These are phyloP conservation scores for Clarias batrachus DNA, from an alignment of 2,113 vertebrate species.

Conservation along the genomic window DNA sequence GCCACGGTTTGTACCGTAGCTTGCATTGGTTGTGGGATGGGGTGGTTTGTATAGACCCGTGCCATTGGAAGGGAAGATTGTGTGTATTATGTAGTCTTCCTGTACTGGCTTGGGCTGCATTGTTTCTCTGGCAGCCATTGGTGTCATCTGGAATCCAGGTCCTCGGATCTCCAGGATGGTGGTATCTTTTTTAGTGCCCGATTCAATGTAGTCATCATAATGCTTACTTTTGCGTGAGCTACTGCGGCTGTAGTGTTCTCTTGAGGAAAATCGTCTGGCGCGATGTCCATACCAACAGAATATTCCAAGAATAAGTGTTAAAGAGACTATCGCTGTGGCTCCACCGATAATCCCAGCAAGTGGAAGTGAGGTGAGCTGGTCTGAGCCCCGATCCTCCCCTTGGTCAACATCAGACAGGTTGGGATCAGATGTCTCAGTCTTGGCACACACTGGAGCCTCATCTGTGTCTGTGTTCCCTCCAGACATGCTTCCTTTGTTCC, in stretches of 20 bases:
- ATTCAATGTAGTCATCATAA: slow-evolving; percentile 87
- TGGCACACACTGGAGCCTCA: slow-evolving; percentile 84
- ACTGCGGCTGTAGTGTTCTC: slow-evolving; percentile 77
- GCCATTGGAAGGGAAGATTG: slow-evolving; percentile 91
- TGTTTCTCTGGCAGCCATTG: slow-evolving; percentile 78
- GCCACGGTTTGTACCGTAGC: slow-evolving; percentile 85
- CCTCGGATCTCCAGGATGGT: slow-evolving; percentile 87
- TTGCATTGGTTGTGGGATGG: slow-evolving; percentile 73
- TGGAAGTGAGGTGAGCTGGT: slow-evolving; percentile 74
- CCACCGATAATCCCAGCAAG: slow-evolving; percentile 86
- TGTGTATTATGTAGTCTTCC: slow-evolving; percentile 90
- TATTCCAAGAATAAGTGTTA: slow-evolving; percentile 81
- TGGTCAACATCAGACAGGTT: slow-evolving; percentile 72
- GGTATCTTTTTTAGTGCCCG: slow-evolving; percentile 92
- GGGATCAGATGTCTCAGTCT: slow-evolving; percentile 82
- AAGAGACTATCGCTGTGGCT: slow-evolving; percentile 81
- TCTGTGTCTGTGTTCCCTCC: slow-evolving; percentile 74
- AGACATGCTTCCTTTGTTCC: slow-evolving; percentile 71
- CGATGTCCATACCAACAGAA: slow-evolving; percentile 86
- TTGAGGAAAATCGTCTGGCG: slow-evolving; percentile 76
- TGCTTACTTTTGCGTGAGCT: slow-evolving; percentile 74
- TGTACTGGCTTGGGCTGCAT: slow-evolving; percentile 80
- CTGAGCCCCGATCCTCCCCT: slow-evolving; percentile 66
- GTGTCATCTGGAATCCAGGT: slow-evolving; percentile 87
- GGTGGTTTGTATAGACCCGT: slow-evolving; percentile 84